phyloP scores from a whole-genome alignment of 2,888 invertebrate genomes.

The Hemithea aestivaria region DNA sequence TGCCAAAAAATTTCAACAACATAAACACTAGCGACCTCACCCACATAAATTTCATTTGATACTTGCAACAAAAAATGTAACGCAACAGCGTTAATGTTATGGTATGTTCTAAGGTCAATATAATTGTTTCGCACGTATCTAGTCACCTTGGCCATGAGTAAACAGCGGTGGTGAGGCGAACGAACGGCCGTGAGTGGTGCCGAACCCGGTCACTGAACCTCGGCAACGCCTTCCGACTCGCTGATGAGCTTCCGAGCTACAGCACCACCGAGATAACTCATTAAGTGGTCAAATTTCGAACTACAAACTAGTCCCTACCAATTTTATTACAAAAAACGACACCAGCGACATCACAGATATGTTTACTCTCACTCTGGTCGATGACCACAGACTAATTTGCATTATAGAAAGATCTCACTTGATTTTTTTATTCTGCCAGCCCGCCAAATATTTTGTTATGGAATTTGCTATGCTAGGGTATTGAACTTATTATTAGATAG shows the following conservation, averaged over 20 bases:
- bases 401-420: conserved; percentile 19
- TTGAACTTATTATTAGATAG: conserved; percentile 15
- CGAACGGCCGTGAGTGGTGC: conserved; percentile 53
- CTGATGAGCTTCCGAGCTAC: conserved; percentile 52
- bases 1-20: no score
- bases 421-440: conserved; percentile 5
- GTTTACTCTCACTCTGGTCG: no score
- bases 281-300: no score
- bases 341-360: no score
- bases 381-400: conserved; percentile 35
- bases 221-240: conserved; percentile 48
- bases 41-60: no score
- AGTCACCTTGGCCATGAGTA: conserved; percentile 63
- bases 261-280: no score
- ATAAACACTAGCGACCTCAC: no score
- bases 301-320: no score
- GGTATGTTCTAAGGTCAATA: conserved; percentile 34
- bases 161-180: conserved; percentile 50
- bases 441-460: conserved; percentile 18
- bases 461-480: conserved; percentile 9
- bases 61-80: no score
- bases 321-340: no score
- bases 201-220: conserved; percentile 70
- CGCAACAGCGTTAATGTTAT: no score
- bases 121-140: conserved; percentile 35